These are phyloP conservation scores for Cisticola juncidis DNA, from an alignment of 2,113 vertebrate genomes.

Conservation along the genomic window DNA sequence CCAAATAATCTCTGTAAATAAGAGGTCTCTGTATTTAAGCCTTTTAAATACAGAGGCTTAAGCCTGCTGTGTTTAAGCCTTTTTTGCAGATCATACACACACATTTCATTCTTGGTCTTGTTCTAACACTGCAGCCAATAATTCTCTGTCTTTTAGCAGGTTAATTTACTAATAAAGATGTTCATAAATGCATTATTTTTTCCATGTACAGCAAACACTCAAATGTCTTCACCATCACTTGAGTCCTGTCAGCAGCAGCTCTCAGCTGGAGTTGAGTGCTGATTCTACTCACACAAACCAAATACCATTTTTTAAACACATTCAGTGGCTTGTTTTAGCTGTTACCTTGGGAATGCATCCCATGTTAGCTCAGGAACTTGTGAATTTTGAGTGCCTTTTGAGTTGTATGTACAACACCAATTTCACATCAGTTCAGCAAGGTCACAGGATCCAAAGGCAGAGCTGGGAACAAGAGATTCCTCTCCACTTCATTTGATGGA, in stretches of 20 bases:
- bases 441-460: conserved; percentile 35
- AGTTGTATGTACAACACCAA: conserved; percentile 25
- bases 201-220: neutral
- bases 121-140: neutral
- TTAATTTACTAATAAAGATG: neutral
- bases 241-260: neutral
- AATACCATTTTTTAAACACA: conserved; percentile 19
- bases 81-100: neutral
- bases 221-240: neutral
- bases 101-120: neutral
- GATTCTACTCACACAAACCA: conserved; percentile 30
- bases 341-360: conserved; percentile 42
- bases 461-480: conserved; percentile 50
- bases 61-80: neutral
- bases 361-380: conserved; percentile 73
- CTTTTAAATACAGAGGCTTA: neutral
- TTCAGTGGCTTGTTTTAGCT: neutral
- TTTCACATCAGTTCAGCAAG: conserved; percentile 42
- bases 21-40: neutral
- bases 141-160: neutral
- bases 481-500: neutral
- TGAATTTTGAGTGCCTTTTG: conserved; percentile 74
- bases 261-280: neutral
- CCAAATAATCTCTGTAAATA: neutral
- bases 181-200: neutral